A percentile compares a stretch with the other conserved stretches of the same genome.
Conservation (phyloP, 2,113 vertebrate species). For the Atlantisia rogersi region DNA sequence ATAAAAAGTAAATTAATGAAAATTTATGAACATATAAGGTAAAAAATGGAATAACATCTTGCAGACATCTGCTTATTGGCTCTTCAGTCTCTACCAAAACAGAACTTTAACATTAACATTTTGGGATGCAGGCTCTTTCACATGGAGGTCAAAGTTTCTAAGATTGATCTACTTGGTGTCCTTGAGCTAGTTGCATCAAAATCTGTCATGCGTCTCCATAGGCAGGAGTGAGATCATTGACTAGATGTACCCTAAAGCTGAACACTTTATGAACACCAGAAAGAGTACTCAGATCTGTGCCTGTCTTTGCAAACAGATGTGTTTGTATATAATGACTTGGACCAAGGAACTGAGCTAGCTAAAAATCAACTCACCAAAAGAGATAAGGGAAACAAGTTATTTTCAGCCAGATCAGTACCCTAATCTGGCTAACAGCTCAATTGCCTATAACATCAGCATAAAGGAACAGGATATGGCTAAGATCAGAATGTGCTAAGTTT, state of each 20-base stretch:
- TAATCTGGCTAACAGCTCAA: background rate
- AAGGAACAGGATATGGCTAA: background rate
- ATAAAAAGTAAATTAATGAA: background rate
- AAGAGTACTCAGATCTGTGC: background rate
- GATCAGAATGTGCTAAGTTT: background rate
- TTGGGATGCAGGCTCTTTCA: background rate
- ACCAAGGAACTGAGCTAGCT: background rate
- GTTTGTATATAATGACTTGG: background rate
- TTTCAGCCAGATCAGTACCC: background rate
- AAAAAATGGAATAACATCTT: background rate
- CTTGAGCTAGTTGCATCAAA: background rate
- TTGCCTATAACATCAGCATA: no score
- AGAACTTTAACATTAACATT: background rate
- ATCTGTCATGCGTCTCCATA: fast-evolving
- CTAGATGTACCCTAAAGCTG: background rate
- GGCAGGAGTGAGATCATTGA: background rate
- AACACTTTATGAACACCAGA: background rate
- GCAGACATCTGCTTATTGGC: background rate
- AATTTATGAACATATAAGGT: fast-evolving
- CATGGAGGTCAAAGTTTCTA: background rate
- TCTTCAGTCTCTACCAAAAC: background rate
- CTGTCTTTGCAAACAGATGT: background rate
- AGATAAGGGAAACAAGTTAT: no score
- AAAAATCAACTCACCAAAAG: background rate
- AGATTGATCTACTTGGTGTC: background rate